phyloP scores from a whole-genome alignment of 2,888 invertebrate genomes.

The Chelonus formosanus region DNA sequence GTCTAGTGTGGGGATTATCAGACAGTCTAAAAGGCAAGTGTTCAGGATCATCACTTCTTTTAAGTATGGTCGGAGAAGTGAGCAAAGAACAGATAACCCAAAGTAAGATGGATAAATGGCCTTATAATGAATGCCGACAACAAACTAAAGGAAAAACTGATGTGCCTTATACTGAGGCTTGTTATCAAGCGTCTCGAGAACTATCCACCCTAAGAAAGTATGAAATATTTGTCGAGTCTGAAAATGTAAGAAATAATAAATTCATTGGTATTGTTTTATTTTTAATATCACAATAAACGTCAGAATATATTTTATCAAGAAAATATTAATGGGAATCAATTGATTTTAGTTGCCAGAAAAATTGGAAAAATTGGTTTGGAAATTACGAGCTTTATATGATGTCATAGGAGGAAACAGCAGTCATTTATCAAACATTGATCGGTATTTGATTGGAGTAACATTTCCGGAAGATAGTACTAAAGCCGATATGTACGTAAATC shows the following conservation, averaged over 20 bases:
- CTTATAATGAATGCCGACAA: constrained; percentile 53
- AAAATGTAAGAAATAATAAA: constrained; percentile 49
- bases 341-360: constrained; percentile 50
- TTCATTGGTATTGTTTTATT: too few species aligned
- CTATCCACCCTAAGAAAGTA: constrained; percentile 59
- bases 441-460: constrained; percentile 48
- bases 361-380: constrained; percentile 48
- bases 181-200: constrained; percentile 58
- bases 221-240: constrained; percentile 46
- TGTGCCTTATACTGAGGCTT: constrained; percentile 57
- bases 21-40: constrained; percentile 57
- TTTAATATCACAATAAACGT: too few species aligned
- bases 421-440: constrained; percentile 38
- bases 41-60: constrained; percentile 51
- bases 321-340: too few species aligned
- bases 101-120: constrained; percentile 52
- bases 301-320: too few species aligned
- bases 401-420: constrained; percentile 53
- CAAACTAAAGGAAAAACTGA: constrained; percentile 48
- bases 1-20: constrained; percentile 52
- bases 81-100: constrained; percentile 50
- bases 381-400: constrained; percentile 53
- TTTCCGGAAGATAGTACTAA: constrained; percentile 53
- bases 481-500: constrained; percentile 51
- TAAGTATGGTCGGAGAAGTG: constrained; percentile 56